A percentile compares a stretch with the other conserved stretches of the same genome.
These are phyloP conservation scores for Rhopalosiphum nymphaeae DNA, from an alignment of 2,888 invertebrate species.

Conservation along the genomic window DNA sequence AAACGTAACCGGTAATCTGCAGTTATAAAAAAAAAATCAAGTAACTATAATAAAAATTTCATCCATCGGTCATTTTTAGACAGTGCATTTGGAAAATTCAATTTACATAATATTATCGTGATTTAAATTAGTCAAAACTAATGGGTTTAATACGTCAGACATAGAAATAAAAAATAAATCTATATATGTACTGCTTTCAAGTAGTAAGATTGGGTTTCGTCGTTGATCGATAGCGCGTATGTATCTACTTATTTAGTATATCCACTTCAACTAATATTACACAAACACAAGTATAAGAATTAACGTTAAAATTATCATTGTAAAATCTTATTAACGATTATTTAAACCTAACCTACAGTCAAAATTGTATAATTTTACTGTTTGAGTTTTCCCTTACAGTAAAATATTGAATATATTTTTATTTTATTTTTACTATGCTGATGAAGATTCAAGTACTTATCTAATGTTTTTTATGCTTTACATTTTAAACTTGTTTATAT, in stretches of 20 bases:
- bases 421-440: neutral
- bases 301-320: neutral
- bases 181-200: neutral
- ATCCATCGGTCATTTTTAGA: constrained; percentile 29
- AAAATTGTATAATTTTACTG: neutral
- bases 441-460: neutral
- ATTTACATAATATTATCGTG: constrained; percentile 32
- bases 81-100: neutral
- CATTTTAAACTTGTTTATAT: too few species aligned
- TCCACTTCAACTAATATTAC: neutral
- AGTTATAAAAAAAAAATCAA: neutral
- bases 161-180: neutral
- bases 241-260: neutral
- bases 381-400: neutral
- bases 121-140: constrained; percentile 2
- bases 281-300: neutral
- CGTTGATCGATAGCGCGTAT: neutral
- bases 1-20: neutral
- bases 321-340: neutral
- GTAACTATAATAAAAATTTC: neutral
- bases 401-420: neutral
- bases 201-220: neutral
- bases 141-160: neutral
- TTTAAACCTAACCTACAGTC: neutral
- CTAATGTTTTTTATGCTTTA: too few species aligned